A percentile compares a stretch with the other conserved stretches of the same genome.
Conservation (phyloP, 2,113 vertebrate species). For the Clarias gariepinus region DNA sequence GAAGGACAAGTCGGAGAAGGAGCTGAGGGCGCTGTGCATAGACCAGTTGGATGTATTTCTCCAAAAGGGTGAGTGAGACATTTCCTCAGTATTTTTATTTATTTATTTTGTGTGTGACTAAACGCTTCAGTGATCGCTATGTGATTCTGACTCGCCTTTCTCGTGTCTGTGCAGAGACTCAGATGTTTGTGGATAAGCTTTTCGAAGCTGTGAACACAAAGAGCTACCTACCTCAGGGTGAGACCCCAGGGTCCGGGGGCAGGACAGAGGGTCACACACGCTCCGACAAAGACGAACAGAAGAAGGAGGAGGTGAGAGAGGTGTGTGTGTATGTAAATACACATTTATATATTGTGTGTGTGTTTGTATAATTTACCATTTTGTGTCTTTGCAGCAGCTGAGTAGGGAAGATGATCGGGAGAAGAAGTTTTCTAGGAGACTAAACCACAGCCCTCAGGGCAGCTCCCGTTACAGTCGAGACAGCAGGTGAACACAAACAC, state of each 20-base stretch:
- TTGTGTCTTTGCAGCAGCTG: slow-evolving; percentile 62
- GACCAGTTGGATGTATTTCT: slow-evolving; percentile 99
- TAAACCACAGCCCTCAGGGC: slow-evolving; percentile 92
- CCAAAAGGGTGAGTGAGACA: slow-evolving; percentile 84
- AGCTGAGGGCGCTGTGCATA: slow-evolving; percentile 94
- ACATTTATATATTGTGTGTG: background rate
- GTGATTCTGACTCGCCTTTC: accelerated
- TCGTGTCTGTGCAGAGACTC: slow-evolving; percentile 81
- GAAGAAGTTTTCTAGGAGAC: slow-evolving; percentile 90
- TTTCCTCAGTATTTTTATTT: too few relatives aligned
- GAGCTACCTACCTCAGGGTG: slow-evolving; percentile 91
- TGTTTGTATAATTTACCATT: background rate
- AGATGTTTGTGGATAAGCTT: slow-evolving; percentile 95
- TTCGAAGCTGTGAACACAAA: slow-evolving; percentile 97
- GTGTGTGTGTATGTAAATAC: background rate
- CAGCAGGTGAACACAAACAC: slow-evolving; percentile 75
- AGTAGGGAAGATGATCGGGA: slow-evolving; percentile 91
- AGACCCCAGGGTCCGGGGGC: slow-evolving; percentile 73
- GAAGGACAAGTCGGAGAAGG: slow-evolving; percentile 97
- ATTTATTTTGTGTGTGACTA: too few relatives aligned
- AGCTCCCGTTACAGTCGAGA: slow-evolving; percentile 92
- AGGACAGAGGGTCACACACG: slow-evolving; percentile 83
- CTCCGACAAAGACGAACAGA: slow-evolving; percentile 88
- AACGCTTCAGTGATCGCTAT: background rate
- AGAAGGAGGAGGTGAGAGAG: slow-evolving; percentile 82